These are phyloP conservation scores for Thymelicus lineola DNA, from an alignment of 2,888 invertebrate genomes.

Conservation along the genomic window DNA sequence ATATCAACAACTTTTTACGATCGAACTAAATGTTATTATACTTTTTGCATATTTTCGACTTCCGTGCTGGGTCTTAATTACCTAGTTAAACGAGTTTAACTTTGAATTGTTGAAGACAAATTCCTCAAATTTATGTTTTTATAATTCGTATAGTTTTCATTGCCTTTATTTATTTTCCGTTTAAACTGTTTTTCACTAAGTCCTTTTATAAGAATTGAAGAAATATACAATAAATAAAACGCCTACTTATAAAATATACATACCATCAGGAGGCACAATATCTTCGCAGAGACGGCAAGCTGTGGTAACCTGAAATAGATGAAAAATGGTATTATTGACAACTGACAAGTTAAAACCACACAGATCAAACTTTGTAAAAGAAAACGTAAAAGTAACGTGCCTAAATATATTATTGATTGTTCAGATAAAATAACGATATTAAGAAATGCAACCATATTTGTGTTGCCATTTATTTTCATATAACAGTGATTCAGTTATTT, in stretches of 20 bases:
- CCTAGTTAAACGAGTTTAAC: constrained; percentile 15
- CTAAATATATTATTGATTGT: too few species aligned
- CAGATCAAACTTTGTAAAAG: too few species aligned
- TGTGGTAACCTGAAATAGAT: constrained; percentile 92
- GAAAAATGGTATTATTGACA: constrained; percentile 12
- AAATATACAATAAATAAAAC: too few species aligned
- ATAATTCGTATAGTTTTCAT: too few species aligned
- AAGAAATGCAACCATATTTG: too few species aligned
- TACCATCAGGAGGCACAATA: constrained; percentile 96
- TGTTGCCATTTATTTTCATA: too few species aligned
- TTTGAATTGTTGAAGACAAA: constrained; percentile 8
- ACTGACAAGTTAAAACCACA: too few species aligned
- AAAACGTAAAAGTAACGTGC: too few species aligned
- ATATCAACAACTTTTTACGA: constrained; percentile 24
- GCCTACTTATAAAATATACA: constrained; percentile 62
- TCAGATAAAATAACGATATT: too few species aligned
- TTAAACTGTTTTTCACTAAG: too few species aligned
- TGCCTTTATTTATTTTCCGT: too few species aligned
- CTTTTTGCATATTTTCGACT: constrained; percentile 24
- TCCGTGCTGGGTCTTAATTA: constrained; percentile 12
- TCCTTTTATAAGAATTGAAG: too few species aligned
- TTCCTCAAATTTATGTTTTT: neutral
- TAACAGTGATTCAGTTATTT: constrained; percentile 5
- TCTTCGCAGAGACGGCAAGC: constrained; percentile 96
- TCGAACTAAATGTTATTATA: constrained; percentile 13